A percentile compares a stretch with the other conserved stretches of the same genome.
These are phyloP conservation scores for Drosophila pegasa DNA, from an alignment of 2,888 invertebrate genomes.

Conservation along the genomic window DNA sequence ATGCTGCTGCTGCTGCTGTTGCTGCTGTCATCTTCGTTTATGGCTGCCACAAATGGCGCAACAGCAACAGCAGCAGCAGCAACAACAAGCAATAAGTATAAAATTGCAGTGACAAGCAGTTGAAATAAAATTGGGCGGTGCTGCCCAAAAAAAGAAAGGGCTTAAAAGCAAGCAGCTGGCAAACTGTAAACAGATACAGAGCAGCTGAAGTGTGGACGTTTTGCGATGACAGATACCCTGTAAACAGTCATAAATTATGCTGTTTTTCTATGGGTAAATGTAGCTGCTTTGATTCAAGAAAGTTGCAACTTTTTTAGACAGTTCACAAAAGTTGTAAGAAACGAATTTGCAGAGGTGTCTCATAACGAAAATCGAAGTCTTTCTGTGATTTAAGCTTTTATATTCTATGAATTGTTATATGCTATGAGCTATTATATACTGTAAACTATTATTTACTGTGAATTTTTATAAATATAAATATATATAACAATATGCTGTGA, in stretches of 20 bases:
- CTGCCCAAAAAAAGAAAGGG: constrained; percentile 6
- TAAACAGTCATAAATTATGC: not conserved
- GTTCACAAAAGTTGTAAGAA: too few species aligned
- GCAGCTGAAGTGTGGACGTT: not conserved
- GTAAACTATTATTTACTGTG: too few species aligned
- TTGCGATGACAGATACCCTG: not conserved
- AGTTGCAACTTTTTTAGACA: too few species aligned
- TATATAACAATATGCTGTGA: too few species aligned
- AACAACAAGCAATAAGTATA: constrained; percentile 43
- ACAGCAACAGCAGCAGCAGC: constrained; percentile 31
- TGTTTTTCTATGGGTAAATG: not conserved
- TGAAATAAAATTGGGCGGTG: constrained; percentile 40
- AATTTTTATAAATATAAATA: too few species aligned
- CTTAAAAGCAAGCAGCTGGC: constrained; percentile 20
- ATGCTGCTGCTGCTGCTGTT: constrained; percentile 12
- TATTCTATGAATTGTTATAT: too few species aligned
- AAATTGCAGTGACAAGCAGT: constrained; percentile 63
- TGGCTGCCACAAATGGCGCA: constrained; percentile 55
- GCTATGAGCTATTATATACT: too few species aligned
- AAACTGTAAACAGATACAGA: constrained; percentile 15
- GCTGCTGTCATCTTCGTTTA: constrained; percentile 60
- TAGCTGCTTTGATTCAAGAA: too few species aligned
- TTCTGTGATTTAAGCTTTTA: too few species aligned
- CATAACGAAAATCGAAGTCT: too few species aligned
- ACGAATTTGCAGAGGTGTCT: too few species aligned